Evolutionary conservation across 2,888 invertebrate species (phyloP).

Genomic region (Anodontia alba): DNA sequence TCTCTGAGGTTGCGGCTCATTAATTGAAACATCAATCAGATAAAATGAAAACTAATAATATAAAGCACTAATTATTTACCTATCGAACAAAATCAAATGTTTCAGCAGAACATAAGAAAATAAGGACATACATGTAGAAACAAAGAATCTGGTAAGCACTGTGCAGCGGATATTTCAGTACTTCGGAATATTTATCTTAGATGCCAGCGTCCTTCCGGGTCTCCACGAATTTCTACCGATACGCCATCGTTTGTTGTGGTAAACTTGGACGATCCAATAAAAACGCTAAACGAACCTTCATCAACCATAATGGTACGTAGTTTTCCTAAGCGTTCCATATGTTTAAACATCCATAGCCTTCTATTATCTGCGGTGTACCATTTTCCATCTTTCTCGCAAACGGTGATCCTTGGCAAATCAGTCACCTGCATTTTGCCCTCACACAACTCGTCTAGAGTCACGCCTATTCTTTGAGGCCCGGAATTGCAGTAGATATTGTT

Average conservation of each 20-base stretch:
- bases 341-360: neutral
- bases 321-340: neutral
- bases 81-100: no score
- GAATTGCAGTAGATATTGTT: neutral
- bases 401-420: neutral
- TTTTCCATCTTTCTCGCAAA: neutral
- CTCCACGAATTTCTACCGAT: neutral
- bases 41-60: no score
- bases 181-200: neutral
- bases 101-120: no score
- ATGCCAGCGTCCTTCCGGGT: slow-evolving; percentile 1
- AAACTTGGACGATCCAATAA: neutral
- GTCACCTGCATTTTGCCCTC: neutral
- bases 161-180: no score
- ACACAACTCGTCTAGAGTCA: neutral
- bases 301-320: neutral
- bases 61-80: no score
- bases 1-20: no score
- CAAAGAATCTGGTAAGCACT: no score
- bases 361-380: neutral
- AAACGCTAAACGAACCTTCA: neutral
- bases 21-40: no score
- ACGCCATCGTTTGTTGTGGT: neutral
- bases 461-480: neutral
- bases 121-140: no score